Evolutionary conservation across 2,113 vertebrate genomes (phyloP).

Genomic region (Panurus biarmicus): DNA sequence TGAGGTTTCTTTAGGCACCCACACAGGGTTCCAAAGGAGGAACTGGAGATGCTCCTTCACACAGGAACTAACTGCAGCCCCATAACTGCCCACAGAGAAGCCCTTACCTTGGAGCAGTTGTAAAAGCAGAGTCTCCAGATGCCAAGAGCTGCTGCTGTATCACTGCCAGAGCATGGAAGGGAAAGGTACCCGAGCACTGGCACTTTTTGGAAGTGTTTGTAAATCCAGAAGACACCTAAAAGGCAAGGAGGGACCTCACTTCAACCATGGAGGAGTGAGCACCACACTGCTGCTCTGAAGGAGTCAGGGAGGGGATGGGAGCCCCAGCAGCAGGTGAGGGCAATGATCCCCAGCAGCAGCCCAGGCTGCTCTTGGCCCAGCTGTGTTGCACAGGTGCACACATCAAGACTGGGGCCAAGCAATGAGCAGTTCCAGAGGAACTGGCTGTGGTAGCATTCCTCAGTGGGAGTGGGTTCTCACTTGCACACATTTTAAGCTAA

Average conservation of each 20-base stretch:
- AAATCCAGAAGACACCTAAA: neutral
- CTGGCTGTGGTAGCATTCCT: neutral
- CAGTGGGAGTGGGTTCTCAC: accelerated
- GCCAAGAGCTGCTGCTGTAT: neutral
- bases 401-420: neutral
- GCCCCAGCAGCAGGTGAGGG: neutral
- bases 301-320: neutral
- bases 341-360: neutral
- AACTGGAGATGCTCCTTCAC: accelerated
- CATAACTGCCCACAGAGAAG: accelerated
- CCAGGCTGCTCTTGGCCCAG: neutral
- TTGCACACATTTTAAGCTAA: neutral
- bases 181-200: accelerated
- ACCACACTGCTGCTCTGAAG: neutral
- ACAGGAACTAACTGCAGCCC: neutral
- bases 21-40: neutral
- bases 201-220: neutral
- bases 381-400: neutral
- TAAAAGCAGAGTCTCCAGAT: neutral
- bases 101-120: neutral
- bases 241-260: neutral
- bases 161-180: neutral
- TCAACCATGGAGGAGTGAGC: accelerated
- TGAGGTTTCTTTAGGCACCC: neutral
- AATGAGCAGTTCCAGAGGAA: neutral